These are phyloP conservation scores for Leptinotarsa lineolata DNA, from an alignment of 1,140 invertebrate species.

Conservation along the genomic window DNA sequence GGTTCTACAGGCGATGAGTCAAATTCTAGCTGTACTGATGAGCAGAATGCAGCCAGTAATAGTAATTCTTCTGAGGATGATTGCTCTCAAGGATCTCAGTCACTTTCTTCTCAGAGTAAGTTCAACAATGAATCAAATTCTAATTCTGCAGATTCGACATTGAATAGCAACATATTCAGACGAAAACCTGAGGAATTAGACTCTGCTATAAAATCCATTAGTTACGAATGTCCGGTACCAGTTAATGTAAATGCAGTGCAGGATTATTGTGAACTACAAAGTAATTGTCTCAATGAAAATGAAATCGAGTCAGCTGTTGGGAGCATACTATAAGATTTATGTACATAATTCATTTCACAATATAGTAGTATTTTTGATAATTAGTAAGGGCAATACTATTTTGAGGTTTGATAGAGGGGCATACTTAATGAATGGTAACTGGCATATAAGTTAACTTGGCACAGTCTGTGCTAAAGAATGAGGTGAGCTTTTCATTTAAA, in stretches of 20 bases:
- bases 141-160: slow-evolving; percentile 15
- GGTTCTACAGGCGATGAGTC: slow-evolving; percentile 18
- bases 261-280: slow-evolving; percentile 46
- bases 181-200: slow-evolving; percentile 47
- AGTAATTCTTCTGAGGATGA: slow-evolving; percentile 20
- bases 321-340: slow-evolving; percentile 47
- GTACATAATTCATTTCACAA: slow-evolving; percentile 18
- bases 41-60: slow-evolving; percentile 13
- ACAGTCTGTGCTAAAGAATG: too few relatives aligned
- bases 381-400: slow-evolving; percentile 11
- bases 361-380: slow-evolving; percentile 10
- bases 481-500: too few relatives aligned
- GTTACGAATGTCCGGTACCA: slow-evolving; percentile 38
- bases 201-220: slow-evolving; percentile 49
- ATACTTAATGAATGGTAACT: too few relatives aligned
- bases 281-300: slow-evolving; percentile 44
- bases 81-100: slow-evolving; percentile 20
- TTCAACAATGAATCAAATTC: slow-evolving; percentile 11
- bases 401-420: neutral
- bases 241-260: slow-evolving; percentile 36
- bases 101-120: slow-evolving; percentile 23
- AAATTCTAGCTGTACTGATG: slow-evolving; percentile 17
- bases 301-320: slow-evolving; percentile 53
- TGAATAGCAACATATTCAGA: slow-evolving; percentile 27
- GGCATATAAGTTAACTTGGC: too few relatives aligned